Evolutionary conservation across 2,797 vertebrate genomes (phyloP).

Genomic region (Manis crassicaudata): DNA sequence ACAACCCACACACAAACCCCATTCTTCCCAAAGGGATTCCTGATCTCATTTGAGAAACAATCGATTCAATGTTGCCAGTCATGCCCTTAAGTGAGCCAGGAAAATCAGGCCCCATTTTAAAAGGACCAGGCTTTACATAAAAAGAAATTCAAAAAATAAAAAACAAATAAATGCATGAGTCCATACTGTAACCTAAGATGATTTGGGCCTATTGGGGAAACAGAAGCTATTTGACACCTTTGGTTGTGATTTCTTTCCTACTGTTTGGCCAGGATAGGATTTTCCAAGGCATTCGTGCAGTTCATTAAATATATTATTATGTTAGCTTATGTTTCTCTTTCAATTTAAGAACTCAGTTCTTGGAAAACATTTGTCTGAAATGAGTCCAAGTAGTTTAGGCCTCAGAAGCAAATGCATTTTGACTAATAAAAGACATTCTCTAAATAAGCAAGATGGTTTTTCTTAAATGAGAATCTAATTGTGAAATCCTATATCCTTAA

Average conservation of each 20-base stretch:
- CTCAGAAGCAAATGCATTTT: slow-evolving; percentile 77
- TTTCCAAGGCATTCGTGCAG: slow-evolving; percentile 55
- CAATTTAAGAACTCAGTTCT: slow-evolving; percentile 71
- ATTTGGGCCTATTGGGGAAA: slow-evolving; percentile 12
- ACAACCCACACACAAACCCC: not conserved
- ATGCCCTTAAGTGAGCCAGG: slow-evolving; percentile 18
- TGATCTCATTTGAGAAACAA: slow-evolving; percentile 57
- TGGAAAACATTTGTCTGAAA: slow-evolving; percentile 77
- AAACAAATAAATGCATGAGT: slow-evolving; percentile 51
- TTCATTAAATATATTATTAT: slow-evolving; percentile 75
- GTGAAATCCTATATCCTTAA: slow-evolving; percentile 71
- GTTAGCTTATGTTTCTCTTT: slow-evolving; percentile 72
- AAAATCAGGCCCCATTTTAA: slow-evolving; percentile 50
- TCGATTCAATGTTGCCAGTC: slow-evolving; percentile 10
- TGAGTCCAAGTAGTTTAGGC: slow-evolving; percentile 75
- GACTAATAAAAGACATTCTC: slow-evolving; percentile 79
- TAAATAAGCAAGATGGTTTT: slow-evolving; percentile 75
- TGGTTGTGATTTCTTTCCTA: slow-evolving; percentile 60
- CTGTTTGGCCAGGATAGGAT: slow-evolving; percentile 56
- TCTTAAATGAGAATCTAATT: slow-evolving; percentile 78
- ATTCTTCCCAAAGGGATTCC: not conserved
- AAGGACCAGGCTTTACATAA: slow-evolving; percentile 43
- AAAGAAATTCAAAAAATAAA: slow-evolving; percentile 51
- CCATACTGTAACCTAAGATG: slow-evolving; percentile 6
- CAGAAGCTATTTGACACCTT: slow-evolving; percentile 54